Base-by-base conservation (phyloP, 2,888 invertebrate species). In the Acrocyrtus sp. region DNA sequence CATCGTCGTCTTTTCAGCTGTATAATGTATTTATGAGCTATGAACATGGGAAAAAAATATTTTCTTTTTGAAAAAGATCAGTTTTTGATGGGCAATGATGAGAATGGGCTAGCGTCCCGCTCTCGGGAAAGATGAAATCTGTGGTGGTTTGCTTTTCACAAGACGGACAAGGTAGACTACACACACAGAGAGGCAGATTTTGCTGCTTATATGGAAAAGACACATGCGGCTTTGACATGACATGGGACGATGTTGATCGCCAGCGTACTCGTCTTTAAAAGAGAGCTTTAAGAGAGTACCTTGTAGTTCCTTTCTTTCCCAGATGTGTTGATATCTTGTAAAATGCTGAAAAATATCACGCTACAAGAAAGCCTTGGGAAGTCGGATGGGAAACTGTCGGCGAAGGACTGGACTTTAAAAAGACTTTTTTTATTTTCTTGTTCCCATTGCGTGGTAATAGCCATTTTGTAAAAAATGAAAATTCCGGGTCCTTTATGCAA, bases 291-390 rank as follows among this genome's bases (percentile, higher is more conserved):
- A n/a, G n/a, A n/a, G n/a, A n/a, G 29, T 61, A 41, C 62, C 61
- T 27, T 73, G 73, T 73, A 67, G 50, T n/a, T 56, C 45, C 56
- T 61, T 73, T 73, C 66, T 73, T 67, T 48, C 54, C n/a, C 50
- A 53, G 67, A 73, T 61, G 43, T 67, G 67, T 73, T 73, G 65
- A 73, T 51, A 56, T 67, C 73, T 48, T 73, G 66, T 61, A 56
- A 67, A 68, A 68, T 68, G 54, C 45, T 54, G 53, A 68, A 54
- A 66, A 61, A 68, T n/a, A 34, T 61, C 68, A 61, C 68, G 68
- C 68, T 68, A 68, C 68, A 68, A 68, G 68, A n/a, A n/a, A n/a
- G 29, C 60, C 60, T 60, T 61, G 54, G 60, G 60, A 53, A 60
- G 60, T 67, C 66, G 57, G 53, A 39, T n/a, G n/a, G n/a, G n/a